phyloP scores from a whole-genome alignment of 2,797 vertebrate species.

The Kryptolebias ocellatus region DNA sequence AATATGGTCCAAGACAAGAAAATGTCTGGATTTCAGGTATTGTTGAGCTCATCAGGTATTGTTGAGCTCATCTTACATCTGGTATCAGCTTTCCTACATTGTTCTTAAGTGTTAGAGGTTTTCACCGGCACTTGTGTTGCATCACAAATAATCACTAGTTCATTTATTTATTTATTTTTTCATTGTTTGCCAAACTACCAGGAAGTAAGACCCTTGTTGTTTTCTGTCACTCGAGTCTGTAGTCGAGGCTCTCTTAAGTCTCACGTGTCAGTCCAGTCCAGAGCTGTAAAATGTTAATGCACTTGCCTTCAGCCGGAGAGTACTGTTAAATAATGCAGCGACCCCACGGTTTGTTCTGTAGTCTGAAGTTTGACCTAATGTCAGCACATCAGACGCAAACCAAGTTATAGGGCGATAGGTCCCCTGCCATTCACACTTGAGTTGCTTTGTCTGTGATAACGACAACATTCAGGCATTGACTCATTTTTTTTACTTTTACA shows the following conservation, averaged over 20 bases:
- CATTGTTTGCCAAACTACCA: too few relatives aligned
- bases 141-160: not conserved
- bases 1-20: not conserved
- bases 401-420: not conserved
- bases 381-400: conserved; percentile 10
- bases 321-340: conserved; percentile 66
- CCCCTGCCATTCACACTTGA: not conserved
- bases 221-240: conserved; percentile 20
- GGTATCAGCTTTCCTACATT: not conserved
- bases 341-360: conserved; percentile 2
- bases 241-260: conserved; percentile 24
- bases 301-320: conserved; percentile 7
- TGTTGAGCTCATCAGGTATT: too few relatives aligned
- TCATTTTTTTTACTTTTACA: too few relatives aligned
- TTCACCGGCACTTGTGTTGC: not conserved
- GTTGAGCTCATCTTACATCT: not conserved
- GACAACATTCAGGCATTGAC: not conserved
- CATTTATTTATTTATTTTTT: not conserved
- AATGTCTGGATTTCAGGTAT: not conserved
- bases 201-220: not conserved
- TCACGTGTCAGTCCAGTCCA: conserved; percentile 57
- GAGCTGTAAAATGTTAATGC: conserved; percentile 73
- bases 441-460: not conserved
- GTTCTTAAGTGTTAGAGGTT: not conserved
- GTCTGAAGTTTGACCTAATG: conserved; percentile 18